Conservation (phyloP, 1,140 invertebrate genomes). For the Lasioglossum baleicum region DNA sequence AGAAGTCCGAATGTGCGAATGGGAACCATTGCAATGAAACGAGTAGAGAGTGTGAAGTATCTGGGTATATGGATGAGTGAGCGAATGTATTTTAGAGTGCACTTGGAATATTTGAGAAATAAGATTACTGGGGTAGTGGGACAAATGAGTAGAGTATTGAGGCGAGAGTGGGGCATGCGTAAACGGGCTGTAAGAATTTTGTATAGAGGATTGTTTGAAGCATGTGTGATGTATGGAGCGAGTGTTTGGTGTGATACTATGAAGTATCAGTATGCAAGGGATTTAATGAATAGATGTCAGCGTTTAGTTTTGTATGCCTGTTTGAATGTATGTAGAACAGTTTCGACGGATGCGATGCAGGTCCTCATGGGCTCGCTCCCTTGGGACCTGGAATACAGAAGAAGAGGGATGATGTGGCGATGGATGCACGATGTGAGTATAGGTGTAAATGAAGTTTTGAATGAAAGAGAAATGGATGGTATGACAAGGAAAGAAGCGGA, state of each 20-base stretch:
- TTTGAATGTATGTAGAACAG: too few relatives aligned
- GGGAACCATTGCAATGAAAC: background rate
- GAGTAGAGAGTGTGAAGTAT: background rate
- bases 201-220: constrained; percentile 48
- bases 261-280: constrained; percentile 20
- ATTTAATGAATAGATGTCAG: background rate
- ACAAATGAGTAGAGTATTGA: constrained; percentile 42
- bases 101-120: background rate
- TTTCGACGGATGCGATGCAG: too few relatives aligned
- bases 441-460: background rate
- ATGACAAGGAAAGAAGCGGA: background rate
- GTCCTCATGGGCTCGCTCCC: too few relatives aligned
- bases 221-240: constrained; percentile 55
- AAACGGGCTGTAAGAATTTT: constrained; percentile 34
- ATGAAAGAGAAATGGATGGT: background rate
- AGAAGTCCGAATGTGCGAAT: background rate
- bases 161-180: constrained; percentile 53
- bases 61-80: background rate
- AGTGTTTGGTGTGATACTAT: constrained; percentile 44
- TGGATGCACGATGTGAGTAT: background rate
- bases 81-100: background rate
- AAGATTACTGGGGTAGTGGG: constrained; percentile 28
- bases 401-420: too few relatives aligned
- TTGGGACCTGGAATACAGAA: too few relatives aligned
- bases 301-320: too few relatives aligned